Percentiles rank a stretch among this genome's conserved stretches.
These are phyloP conservation scores for Rotaria magnacalcarata DNA, from an alignment of 2,888 invertebrate species.

Conservation along the genomic window DNA sequence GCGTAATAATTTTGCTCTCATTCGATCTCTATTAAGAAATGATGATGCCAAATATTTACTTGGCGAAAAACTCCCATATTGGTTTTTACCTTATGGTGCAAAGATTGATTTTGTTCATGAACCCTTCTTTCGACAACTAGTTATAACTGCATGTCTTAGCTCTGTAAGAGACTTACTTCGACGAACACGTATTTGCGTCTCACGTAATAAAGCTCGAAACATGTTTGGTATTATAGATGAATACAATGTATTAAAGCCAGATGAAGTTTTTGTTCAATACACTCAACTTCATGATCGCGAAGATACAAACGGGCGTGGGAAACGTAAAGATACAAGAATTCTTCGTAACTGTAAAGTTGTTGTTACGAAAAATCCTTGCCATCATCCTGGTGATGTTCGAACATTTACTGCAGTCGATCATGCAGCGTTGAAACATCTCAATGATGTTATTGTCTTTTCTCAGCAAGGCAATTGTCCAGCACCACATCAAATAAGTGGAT, in stretches of 20 bases:
- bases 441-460: conserved; percentile 28
- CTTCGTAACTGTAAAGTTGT: background rate
- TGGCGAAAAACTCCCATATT: background rate
- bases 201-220: background rate
- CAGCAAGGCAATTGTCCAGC: background rate
- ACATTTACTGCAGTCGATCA: background rate
- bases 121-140: background rate
- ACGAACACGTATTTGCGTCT: background rate
- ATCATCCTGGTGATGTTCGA: conserved; percentile 34
- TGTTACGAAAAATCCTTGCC: conserved; percentile 24
- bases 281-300: background rate
- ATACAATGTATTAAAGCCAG: background rate
- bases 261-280: background rate
- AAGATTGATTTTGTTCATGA: background rate
- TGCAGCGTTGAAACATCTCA: background rate
- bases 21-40: background rate
- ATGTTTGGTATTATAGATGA: conserved; percentile 27
- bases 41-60: background rate
- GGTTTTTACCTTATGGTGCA: background rate
- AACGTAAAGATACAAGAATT: too few species aligned
- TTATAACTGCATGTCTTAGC: background rate
- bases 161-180: too few species aligned
- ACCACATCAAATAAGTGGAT: background rate
- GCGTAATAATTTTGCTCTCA: background rate
- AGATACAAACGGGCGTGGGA: too few species aligned